Evolutionary conservation across 2,797 vertebrate genomes (phyloP).

Genomic region (Coendou prehensilis): DNA sequence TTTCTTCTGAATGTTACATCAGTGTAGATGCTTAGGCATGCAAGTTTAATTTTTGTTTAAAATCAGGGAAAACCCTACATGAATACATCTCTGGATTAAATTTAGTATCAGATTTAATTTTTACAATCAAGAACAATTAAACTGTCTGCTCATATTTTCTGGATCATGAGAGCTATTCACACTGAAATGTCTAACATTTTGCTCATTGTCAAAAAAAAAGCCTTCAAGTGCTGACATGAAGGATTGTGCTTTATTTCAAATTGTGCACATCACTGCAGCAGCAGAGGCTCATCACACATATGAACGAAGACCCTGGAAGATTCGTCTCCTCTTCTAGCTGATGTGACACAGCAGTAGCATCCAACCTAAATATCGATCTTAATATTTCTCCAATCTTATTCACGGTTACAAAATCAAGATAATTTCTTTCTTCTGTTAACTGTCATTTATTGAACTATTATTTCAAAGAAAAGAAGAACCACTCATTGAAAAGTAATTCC

Average conservation of each 20-base stretch:
- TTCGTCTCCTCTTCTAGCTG: constrained; percentile 46
- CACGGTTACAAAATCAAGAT: constrained; percentile 56
- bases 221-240: constrained; percentile 77
- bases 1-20: constrained; percentile 62
- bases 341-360: constrained; percentile 66
- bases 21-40: constrained; percentile 69
- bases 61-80: constrained; percentile 61
- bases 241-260: constrained; percentile 76
- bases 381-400: constrained; percentile 69
- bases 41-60: constrained; percentile 78
- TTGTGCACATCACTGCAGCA: constrained; percentile 66
- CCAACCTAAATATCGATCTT: constrained; percentile 72
- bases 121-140: constrained; percentile 81
- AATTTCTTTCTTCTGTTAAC: constrained; percentile 74
- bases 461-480: constrained; percentile 61
- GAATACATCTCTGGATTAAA: constrained; percentile 79
- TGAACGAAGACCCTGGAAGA: constrained; percentile 46
- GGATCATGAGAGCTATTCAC: constrained; percentile 79
- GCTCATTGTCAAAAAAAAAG: constrained; percentile 70
- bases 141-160: constrained; percentile 77
- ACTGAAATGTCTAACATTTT: constrained; percentile 79
- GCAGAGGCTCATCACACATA: constrained; percentile 48
- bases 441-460: constrained; percentile 76
- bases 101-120: constrained; percentile 82
- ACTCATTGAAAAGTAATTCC: constrained; percentile 74